These are phyloP conservation scores for Heliothis virescens DNA, from an alignment of 1,140 invertebrate genomes.

Conservation along the genomic window DNA sequence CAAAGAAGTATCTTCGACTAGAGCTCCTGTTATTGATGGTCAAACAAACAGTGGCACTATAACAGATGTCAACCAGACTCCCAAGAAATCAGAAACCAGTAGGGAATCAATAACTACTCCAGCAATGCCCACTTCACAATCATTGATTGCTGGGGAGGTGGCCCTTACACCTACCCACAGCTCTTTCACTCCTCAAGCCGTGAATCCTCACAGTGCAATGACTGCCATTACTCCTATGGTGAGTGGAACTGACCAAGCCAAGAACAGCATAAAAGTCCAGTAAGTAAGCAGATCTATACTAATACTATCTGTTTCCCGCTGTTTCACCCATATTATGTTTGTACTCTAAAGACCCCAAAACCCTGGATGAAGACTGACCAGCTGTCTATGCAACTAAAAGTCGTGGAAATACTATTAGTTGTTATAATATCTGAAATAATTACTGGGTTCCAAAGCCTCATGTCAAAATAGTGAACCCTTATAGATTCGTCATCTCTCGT, in stretches of 20 bases:
- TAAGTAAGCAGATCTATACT: constrained; percentile 63
- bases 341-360: too few relatives aligned
- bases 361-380: too few relatives aligned
- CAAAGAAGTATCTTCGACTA: not conserved
- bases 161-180: constrained; percentile 75
- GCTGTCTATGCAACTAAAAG: too few relatives aligned
- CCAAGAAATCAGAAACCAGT: not conserved
- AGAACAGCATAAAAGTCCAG: constrained; percentile 84
- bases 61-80: constrained; percentile 5
- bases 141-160: constrained; percentile 69
- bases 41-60: constrained; percentile 14
- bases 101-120: not conserved
- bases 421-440: too few relatives aligned
- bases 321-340: too few relatives aligned
- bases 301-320: not conserved
- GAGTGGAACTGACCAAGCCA: constrained; percentile 81
- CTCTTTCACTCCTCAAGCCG: constrained; percentile 71
- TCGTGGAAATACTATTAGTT: too few relatives aligned
- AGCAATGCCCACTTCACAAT: constrained; percentile 29
- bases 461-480: too few relatives aligned
- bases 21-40: not conserved
- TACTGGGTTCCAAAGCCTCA: too few relatives aligned
- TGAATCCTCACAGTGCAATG: constrained; percentile 81
- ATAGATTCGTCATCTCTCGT: too few relatives aligned
- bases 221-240: constrained; percentile 79